These are phyloP conservation scores for Spinibarbus caldwelli DNA, from an alignment of 2,797 vertebrate species.

Conservation along the genomic window DNA sequence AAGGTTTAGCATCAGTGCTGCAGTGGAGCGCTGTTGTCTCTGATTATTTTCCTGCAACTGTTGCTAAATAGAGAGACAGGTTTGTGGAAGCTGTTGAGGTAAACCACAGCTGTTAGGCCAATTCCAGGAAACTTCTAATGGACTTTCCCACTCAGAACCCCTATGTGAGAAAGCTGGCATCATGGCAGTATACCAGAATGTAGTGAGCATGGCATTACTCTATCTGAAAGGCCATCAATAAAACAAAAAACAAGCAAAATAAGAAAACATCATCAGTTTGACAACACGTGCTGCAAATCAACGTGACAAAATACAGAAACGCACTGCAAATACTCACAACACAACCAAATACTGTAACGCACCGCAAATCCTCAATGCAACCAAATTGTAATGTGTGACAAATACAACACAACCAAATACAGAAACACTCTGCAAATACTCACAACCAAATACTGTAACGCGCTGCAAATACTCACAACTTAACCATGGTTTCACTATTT, in stretches of 20 bases:
- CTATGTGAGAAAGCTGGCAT: background rate
- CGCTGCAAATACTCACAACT: too few species aligned
- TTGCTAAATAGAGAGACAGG: background rate
- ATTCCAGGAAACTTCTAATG: slow-evolving; percentile 18
- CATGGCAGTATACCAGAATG: background rate
- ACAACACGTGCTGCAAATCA: too few species aligned
- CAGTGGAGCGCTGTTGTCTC: background rate
- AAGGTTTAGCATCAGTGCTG: background rate
- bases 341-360: too few species aligned
- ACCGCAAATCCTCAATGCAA: too few species aligned
- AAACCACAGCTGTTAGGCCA: slow-evolving; percentile 5
- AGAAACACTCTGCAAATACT: too few species aligned
- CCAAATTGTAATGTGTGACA: too few species aligned
- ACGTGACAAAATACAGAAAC: too few species aligned
- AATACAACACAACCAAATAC: too few species aligned
- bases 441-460: too few species aligned
- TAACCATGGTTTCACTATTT: too few species aligned
- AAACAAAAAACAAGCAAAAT: background rate
- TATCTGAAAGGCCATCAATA: background rate
- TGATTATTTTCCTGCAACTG: background rate
- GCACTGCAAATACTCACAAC: too few species aligned
- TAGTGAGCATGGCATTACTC: background rate
- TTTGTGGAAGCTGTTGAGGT: slow-evolving; percentile 21
- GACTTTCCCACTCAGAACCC: background rate
- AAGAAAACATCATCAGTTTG: too few species aligned